Base-by-base conservation (phyloP, 1,140 invertebrate species). In the Zaprionus tsacasi region DNA sequence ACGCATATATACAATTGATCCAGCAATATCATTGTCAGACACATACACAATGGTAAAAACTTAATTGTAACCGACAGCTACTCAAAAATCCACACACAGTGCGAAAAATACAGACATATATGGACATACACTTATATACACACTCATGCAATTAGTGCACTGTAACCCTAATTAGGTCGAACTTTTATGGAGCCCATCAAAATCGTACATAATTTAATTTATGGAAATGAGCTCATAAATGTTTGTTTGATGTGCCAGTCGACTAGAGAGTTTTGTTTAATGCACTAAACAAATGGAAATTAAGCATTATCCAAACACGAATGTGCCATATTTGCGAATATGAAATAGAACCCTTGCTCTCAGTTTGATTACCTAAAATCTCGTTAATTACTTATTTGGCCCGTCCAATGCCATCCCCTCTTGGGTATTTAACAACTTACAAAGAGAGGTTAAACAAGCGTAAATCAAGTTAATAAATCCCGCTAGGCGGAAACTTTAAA, bases 401-500 rank as follows among this genome's bases (percentile, higher is more conserved):
- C 27, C 40, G 2, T 10, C n/a, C 7, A 15, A 15, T 45, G 6
- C 40, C 13, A n/a, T 2, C 6, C 38, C 38, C 38, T n/a, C 6
- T 7, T 13, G n/a, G 45, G 4, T 7, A 11, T 15, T 21, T 21
- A 21, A 43, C 5, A 54, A 30, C 50, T 30, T 21, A 54, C 50
- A 30, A 48, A 21, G 21, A 7, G 17, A 17, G 5, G 4, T 68
- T 64, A 40, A 77, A 70, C 35, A 27, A 10, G 11, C 33, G 63
- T 71, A 48, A 71, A 58, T 65, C 45, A 38, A 21, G 10, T 4
- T 25, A 27, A 58, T 57, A 63, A 73, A 21, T 50, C 45, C 17
- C 45, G 10, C 17, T 25, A 21, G 5, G 45, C 17, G 17, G 1
- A 50, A 2, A 21, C 45, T 50, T 50, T 50, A 21, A 50, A 50